Evolutionary conservation across 2,888 invertebrate genomes (phyloP).

Genomic region (Andrena hattorfiana): DNA sequence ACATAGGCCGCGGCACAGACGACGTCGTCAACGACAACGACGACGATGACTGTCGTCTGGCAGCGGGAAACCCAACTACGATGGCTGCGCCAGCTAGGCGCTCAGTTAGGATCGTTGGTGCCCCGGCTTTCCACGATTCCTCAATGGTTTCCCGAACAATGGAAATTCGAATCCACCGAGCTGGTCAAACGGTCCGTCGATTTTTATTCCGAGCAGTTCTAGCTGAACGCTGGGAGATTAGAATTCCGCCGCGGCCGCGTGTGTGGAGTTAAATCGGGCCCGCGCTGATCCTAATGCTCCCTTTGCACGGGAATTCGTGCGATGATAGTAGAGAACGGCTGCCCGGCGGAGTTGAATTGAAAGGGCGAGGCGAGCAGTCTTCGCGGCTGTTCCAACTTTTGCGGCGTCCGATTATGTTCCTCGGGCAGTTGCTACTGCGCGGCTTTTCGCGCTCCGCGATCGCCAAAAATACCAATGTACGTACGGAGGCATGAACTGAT

Average conservation of each 20-base stretch:
- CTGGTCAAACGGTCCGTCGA: slow-evolving; percentile 45
- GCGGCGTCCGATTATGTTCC: too few relatives aligned
- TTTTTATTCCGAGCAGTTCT: slow-evolving; percentile 48
- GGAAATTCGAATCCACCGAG: slow-evolving; percentile 52
- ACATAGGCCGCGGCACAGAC: slow-evolving; percentile 44
- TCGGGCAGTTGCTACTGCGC: too few relatives aligned
- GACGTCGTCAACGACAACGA: slow-evolving; percentile 35
- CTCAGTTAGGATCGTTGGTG: neutral
- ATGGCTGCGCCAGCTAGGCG: neutral
- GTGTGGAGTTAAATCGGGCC: slow-evolving; percentile 3
- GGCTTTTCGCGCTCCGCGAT: too few relatives aligned
- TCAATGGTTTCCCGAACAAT: slow-evolving; percentile 54
- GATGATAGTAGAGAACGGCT: neutral
- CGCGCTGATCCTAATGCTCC: slow-evolving; percentile 32
- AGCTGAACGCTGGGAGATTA: slow-evolving; percentile 22
- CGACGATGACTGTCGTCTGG: slow-evolving; percentile 50
- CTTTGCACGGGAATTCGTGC: neutral
- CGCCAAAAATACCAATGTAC: too few relatives aligned
- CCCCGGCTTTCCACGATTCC: slow-evolving; percentile 43
- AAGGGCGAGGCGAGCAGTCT: too few relatives aligned
- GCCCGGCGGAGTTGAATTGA: neutral
- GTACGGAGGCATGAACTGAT: neutral
- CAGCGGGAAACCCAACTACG: slow-evolving; percentile 39
- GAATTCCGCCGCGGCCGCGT: slow-evolving; percentile 28
- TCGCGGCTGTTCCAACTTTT: too few relatives aligned